Conservation (phyloP, 2,888 invertebrate species). For the Drosophila nr. fundita region DNA sequence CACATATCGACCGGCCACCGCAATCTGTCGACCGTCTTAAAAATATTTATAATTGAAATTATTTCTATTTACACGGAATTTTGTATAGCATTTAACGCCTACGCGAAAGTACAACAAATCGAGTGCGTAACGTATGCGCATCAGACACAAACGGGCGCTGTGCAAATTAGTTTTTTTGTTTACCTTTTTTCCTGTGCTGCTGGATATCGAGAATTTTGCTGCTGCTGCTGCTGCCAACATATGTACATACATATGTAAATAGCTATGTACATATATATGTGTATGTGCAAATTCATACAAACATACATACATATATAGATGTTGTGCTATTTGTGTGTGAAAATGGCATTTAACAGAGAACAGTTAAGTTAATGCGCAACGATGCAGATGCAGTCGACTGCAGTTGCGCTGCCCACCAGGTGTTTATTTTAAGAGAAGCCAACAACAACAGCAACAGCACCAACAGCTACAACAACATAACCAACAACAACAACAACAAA, state of each 20-base stretch:
- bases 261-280: conserved; percentile 12
- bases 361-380: conserved; percentile 60
- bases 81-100: conserved; percentile 49
- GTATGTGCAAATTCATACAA: conserved; percentile 38
- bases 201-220: conserved; percentile 56
- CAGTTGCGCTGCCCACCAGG: conserved; percentile 50
- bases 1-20: conserved; percentile 40
- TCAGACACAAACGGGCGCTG: conserved; percentile 10
- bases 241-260: conserved; percentile 48
- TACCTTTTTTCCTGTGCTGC: conserved; percentile 51
- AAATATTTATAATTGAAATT: conserved; percentile 47
- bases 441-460: conserved; percentile 8
- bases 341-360: conserved; percentile 55
- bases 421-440: conserved; percentile 52
- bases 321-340: conserved; percentile 46
- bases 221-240: conserved; percentile 28
- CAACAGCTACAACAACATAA: neutral
- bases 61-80: conserved; percentile 58
- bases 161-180: conserved; percentile 48
- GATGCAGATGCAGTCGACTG: conserved; percentile 54
- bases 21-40: conserved; percentile 32
- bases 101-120: conserved; percentile 19
- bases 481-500: conserved; percentile 11
- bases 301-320: conserved; percentile 19
- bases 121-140: conserved; percentile 17